Evolutionary conservation across 2,888 invertebrate species (phyloP).

Genomic region (Ctena decussata): DNA sequence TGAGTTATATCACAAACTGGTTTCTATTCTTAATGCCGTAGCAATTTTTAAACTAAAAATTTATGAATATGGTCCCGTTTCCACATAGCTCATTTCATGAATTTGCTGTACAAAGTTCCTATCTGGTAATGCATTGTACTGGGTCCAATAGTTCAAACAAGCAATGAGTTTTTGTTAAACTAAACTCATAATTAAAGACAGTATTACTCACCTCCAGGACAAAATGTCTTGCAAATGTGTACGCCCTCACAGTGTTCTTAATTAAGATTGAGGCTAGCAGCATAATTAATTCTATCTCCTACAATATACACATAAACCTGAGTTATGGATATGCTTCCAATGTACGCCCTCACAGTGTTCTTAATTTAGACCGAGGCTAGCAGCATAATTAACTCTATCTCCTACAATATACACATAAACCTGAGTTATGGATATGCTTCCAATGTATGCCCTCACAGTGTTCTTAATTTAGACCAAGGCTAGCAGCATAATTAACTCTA

Average conservation of each 20-base stretch:
- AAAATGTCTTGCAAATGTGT: conserved; percentile 92
- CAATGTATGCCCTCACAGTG: conserved; percentile 91
- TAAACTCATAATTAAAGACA: background rate
- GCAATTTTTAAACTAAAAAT: too few relatives aligned
- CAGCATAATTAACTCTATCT: conserved; percentile 86
- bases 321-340: too few relatives aligned
- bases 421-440: too few relatives aligned
- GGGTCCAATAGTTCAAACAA: too few relatives aligned
- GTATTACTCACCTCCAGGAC: conserved; percentile 88
- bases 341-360: conserved; percentile 92
- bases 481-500: conserved; percentile 87
- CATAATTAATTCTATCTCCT: conserved; percentile 87
- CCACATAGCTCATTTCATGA: too few relatives aligned
- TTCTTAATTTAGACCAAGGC: conserved; percentile 93
- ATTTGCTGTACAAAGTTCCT: too few relatives aligned
- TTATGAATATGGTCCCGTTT: too few relatives aligned
- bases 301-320: conserved; percentile 11
- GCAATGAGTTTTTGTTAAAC: background rate
- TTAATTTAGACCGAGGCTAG: conserved; percentile 92
- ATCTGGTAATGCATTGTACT: too few relatives aligned
- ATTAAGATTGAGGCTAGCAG: conserved; percentile 91
- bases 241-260: conserved; percentile 92
- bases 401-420: conserved; percentile 66
- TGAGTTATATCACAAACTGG: too few relatives aligned
- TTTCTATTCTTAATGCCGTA: too few relatives aligned